These are phyloP conservation scores for Cephus runcator DNA, from an alignment of 2,888 invertebrate species.

Conservation along the genomic window DNA sequence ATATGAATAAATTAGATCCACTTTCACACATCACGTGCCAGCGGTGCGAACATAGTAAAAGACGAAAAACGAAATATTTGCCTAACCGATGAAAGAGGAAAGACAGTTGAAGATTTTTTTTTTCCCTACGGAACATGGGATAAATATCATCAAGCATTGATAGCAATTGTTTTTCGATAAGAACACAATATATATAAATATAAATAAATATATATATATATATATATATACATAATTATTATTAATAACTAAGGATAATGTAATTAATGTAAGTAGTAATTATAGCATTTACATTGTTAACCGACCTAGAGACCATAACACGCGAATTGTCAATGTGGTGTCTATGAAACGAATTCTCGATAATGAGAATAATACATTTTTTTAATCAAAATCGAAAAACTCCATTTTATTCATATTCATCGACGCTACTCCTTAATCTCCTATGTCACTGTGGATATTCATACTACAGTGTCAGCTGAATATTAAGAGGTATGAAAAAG, in stretches of 20 bases:
- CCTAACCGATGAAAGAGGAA: neutral
- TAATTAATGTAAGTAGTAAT: constrained; percentile 52
- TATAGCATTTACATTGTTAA: constrained; percentile 52
- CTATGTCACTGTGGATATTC: neutral
- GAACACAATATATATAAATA: constrained; percentile 29
- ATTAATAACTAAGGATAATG: constrained; percentile 39
- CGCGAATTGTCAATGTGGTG: constrained; percentile 48
- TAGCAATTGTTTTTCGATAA: constrained; percentile 19
- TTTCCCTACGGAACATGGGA: constrained; percentile 2
- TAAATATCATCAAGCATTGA: constrained; percentile 9
- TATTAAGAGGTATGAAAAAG: neutral
- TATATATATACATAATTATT: constrained; percentile 22
- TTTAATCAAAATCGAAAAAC: constrained; percentile 29
- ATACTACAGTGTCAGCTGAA: neutral
- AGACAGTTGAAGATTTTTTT: neutral
- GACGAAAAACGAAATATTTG: neutral
- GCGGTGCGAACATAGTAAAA: neutral
- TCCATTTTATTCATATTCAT: neutral
- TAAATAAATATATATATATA: constrained; percentile 29
- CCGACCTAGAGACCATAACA: constrained; percentile 48
- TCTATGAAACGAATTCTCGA: constrained; percentile 45
- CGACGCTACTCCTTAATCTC: neutral
- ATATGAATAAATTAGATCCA: neutral
- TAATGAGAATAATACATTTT: constrained; percentile 46
- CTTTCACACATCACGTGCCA: neutral